A percentile compares a stretch with the other conserved stretches of the same genome.
Evolutionary conservation across 1,140 invertebrate species (phyloP).

Genomic region (Drosophila azteca): DNA sequence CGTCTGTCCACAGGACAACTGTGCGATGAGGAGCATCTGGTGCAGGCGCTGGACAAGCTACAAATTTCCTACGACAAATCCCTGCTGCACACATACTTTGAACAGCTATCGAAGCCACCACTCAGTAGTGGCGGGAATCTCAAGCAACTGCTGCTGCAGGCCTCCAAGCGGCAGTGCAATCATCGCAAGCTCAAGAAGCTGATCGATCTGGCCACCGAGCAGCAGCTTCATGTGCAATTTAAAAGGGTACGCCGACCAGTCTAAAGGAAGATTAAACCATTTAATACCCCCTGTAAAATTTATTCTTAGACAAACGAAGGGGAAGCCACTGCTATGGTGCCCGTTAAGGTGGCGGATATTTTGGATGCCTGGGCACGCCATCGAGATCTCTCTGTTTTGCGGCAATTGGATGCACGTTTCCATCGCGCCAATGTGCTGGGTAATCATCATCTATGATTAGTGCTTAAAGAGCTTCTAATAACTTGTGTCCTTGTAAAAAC

Average conservation of each 20-base stretch:
- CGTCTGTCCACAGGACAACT: conserved; percentile 63
- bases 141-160: conserved; percentile 66
- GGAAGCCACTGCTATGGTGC: conserved; percentile 41
- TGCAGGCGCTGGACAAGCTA: conserved; percentile 78
- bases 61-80: conserved; percentile 69
- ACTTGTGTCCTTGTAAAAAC: neutral
- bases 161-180: conserved; percentile 74
- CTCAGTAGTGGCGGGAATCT: conserved; percentile 39
- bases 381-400: conserved; percentile 69
- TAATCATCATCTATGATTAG: conserved; percentile 18
- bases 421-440: conserved; percentile 73
- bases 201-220: conserved; percentile 62
- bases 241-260: conserved; percentile 48
- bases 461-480: neutral
- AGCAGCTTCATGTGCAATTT: conserved; percentile 73
- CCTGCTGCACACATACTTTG: conserved; percentile 61
- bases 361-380: conserved; percentile 62
- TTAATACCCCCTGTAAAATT: neutral
- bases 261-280: neutral
- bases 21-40: conserved; percentile 69
- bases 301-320: conserved; percentile 30
- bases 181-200: conserved; percentile 72
- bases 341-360: conserved; percentile 67
- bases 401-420: conserved; percentile 69
- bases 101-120: conserved; percentile 21